Evolutionary conservation across 2,113 vertebrate species (phyloP), one percentile per base, ranked within the genome.

Genomic region (Xyliphius kryptos): DNA sequence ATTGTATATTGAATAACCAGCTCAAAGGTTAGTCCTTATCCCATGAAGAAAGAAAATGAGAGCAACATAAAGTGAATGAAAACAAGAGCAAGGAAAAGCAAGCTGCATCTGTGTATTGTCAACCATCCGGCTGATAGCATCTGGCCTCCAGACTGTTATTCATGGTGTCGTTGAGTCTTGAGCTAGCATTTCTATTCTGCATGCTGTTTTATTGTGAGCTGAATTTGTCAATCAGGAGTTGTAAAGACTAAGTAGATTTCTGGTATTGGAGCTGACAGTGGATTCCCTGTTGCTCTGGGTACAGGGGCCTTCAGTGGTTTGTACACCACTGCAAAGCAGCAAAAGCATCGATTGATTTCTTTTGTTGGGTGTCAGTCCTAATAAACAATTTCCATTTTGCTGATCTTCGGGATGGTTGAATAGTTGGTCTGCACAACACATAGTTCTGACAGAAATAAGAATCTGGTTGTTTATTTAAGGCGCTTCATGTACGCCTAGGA

Each of bases 131-230:
- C 61, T 17, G 71, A 62, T 54, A 67, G 70, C 41, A 67, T 67
- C 55, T 60, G 70, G 59, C 60, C 66, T 67, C 51, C 68, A 61
- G 56, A 63, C 62, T 58, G 55, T 66, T 66, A 49, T 50, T 70
- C 68, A 59, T 55, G 55, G 40, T 44, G 43, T 43, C 49, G 54
- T 67, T 44, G 59, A 69, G 52, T 44, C 52, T 20, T 15, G 59
- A 16, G 17, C 48, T 26, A 17, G 47, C 15, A 43, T 43, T 26
- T 49, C 10, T 21, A 38, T 19, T 21, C 46, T 63, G 48, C 59
- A 37, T 72, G 64, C 70, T 72, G 70, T 67, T 67, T 72, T 67
- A 72, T 72, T 63, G 70, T 54, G 40, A 46, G 61, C 54, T 11
- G 60, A 58, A 62, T 63, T 67, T 72, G 70, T 63, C 70, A 71